These are phyloP conservation scores for Miichthys miiuy DNA, from an alignment of 2,797 vertebrate genomes.

Conservation along the genomic window DNA sequence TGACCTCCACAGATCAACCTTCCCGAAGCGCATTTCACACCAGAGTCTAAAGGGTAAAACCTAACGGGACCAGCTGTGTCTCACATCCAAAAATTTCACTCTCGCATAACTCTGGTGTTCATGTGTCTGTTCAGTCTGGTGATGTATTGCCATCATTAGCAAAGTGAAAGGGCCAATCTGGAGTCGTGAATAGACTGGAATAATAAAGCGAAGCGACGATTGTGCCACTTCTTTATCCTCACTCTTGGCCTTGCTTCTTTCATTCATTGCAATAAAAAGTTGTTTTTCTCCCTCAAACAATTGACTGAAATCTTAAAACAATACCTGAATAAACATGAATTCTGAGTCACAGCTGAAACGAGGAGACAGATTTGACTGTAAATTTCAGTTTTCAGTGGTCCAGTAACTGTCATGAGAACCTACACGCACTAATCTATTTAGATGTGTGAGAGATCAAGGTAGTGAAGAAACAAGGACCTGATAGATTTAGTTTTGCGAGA, in stretches of 20 bases:
- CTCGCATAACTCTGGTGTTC: constrained; percentile 35
- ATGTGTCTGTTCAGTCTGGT: constrained; percentile 41
- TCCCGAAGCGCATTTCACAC: constrained; percentile 70
- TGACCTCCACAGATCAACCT: constrained; percentile 63
- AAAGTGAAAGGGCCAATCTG: constrained; percentile 56
- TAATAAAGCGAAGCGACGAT: constrained; percentile 45
- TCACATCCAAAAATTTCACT: constrained; percentile 56
- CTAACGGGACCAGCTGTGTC: constrained; percentile 61
- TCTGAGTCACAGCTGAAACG: constrained; percentile 1
- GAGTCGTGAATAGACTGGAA: constrained; percentile 43
- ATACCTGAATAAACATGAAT: background rate
- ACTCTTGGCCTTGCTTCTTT: constrained; percentile 28
- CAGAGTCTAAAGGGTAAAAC: constrained; percentile 58
- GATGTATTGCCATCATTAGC: constrained; percentile 62
- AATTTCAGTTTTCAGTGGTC: background rate
- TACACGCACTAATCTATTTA: constrained; percentile 12
- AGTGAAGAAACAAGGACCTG: constrained; percentile 21
- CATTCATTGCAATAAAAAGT: constrained; percentile 19
- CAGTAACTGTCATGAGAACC: constrained; percentile 9
- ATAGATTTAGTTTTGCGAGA: constrained; percentile 34
- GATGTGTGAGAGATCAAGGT: constrained; percentile 8
- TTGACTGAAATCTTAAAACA: constrained; percentile 12
- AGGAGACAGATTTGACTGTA: background rate
- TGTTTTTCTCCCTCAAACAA: background rate
- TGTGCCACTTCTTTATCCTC: constrained; percentile 32